Conservation (phyloP, 2,888 invertebrate species). For the Eupelmus urozonus region DNA sequence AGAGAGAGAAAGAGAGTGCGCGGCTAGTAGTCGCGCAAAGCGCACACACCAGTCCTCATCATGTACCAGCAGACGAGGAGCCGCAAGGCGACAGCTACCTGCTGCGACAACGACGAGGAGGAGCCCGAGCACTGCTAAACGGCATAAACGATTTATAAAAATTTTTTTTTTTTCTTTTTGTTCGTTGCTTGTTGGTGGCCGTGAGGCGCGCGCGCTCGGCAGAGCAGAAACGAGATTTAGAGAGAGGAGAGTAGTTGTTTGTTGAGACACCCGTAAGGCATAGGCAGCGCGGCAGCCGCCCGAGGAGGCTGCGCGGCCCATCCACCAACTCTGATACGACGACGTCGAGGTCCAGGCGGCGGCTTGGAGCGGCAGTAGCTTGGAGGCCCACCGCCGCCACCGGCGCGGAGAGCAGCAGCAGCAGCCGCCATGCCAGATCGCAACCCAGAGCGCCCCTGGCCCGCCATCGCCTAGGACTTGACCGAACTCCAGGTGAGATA, state of each 20-base stretch:
- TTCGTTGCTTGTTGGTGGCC: too few relatives aligned
- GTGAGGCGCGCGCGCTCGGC: background rate
- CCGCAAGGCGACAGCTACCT: too few relatives aligned
- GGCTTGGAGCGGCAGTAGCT: constrained; percentile 4
- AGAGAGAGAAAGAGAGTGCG: too few relatives aligned
- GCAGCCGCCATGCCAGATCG: constrained; percentile 74
- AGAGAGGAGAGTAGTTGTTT: constrained; percentile 1
- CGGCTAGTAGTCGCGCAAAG: too few relatives aligned
- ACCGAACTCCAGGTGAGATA: constrained; percentile 73
- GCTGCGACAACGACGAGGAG: background rate
- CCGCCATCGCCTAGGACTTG: constrained; percentile 73
- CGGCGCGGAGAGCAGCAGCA: constrained; percentile 58
- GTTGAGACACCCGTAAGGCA: background rate
- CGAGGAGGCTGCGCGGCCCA: constrained; percentile 33
- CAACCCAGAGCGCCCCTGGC: constrained; percentile 70
- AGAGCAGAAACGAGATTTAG: background rate
- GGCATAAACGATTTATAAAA: background rate
- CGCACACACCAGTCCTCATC: too few relatives aligned
- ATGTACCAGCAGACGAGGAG: too few relatives aligned
- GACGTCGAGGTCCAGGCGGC: constrained; percentile 55
- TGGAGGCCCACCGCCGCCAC: background rate
- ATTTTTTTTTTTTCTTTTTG: background rate
- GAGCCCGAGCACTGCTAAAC: background rate
- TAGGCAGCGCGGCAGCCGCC: background rate
- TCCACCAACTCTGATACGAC: constrained; percentile 23